A percentile compares a stretch with the other conserved stretches of the same genome.
Evolutionary conservation across 92 coral and sea anemone genomes (phyloP).

Genomic region (Palythoa heliodiscus): DNA sequence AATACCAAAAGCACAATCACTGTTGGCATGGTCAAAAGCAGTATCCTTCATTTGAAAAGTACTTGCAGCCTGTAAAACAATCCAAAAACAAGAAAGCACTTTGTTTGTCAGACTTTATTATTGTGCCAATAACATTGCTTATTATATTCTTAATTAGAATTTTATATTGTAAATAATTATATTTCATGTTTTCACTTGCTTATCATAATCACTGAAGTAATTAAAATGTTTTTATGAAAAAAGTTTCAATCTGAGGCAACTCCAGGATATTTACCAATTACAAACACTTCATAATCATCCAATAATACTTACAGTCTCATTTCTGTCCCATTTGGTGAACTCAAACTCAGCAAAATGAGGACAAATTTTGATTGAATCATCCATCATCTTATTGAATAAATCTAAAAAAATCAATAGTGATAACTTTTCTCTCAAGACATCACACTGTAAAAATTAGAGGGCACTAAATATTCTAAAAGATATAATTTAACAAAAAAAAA

Average conservation of each 20-base stretch:
- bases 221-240: too few species aligned
- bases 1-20: conserved; percentile 89
- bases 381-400: conserved; percentile 62
- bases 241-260: too few species aligned
- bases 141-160: too few species aligned
- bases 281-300: not conserved
- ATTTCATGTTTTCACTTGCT: too few species aligned
- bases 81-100: too few species aligned
- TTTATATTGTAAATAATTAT: too few species aligned
- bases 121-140: too few species aligned
- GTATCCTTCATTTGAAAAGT: conserved; percentile 51
- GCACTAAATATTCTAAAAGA: too few species aligned
- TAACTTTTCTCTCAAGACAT: not conserved
- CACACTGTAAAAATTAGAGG: not conserved
- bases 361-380: conserved; percentile 77
- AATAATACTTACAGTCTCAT: conserved; percentile 60
- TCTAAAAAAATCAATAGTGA: conserved; percentile 52
- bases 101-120: too few species aligned
- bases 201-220: too few species aligned
- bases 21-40: conserved; percentile 42
- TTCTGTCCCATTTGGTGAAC: conserved; percentile 92
- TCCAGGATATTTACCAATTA: too few species aligned
- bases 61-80: conserved; percentile 45
- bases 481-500: too few species aligned
- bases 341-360: conserved; percentile 93